A percentile compares a stretch with the other conserved stretches of the same genome.
These are phyloP conservation scores for Cherax destructor DNA, from an alignment of 1,140 invertebrate genomes.

Conservation along the genomic window DNA sequence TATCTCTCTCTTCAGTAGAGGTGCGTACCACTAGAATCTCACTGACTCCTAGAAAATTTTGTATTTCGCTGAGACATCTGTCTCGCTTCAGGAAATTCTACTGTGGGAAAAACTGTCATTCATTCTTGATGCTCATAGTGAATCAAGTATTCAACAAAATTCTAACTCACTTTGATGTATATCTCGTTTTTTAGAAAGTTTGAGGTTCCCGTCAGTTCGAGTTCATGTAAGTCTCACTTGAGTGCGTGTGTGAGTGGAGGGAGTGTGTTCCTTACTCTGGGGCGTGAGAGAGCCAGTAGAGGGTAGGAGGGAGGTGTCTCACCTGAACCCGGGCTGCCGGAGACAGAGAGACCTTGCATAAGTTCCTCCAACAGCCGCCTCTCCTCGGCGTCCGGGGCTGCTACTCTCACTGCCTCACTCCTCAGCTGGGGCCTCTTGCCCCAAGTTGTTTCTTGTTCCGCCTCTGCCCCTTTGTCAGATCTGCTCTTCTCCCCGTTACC, in stretches of 20 bases:
- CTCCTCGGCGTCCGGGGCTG: slow-evolving; percentile 33
- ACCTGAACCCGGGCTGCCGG: slow-evolving; percentile 41
- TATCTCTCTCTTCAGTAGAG: no score
- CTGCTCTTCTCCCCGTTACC: neutral
- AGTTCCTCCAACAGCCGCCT: slow-evolving; percentile 24
- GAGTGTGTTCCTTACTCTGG: neutral
- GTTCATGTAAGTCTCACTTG: neutral
- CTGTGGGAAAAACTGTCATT: no score
- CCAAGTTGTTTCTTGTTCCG: no score
- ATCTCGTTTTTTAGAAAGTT: neutral
- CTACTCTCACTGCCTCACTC: neutral
- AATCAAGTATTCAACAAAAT: neutral
- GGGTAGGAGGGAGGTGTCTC: neutral
- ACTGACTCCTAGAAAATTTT: no score
- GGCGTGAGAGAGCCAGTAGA: neutral
- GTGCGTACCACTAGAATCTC: no score
- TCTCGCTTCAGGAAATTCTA: no score
- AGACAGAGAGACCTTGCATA: slow-evolving; percentile 15
- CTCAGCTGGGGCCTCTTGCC: neutral
- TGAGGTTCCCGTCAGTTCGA: neutral
- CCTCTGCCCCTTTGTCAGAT: neutral
- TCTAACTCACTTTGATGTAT: neutral
- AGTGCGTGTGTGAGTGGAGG: neutral
- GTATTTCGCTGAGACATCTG: no score
- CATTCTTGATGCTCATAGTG: no score